Base-by-base conservation (phyloP, 1,140 invertebrate genomes). In the Lasioglossum baleicum region DNA sequence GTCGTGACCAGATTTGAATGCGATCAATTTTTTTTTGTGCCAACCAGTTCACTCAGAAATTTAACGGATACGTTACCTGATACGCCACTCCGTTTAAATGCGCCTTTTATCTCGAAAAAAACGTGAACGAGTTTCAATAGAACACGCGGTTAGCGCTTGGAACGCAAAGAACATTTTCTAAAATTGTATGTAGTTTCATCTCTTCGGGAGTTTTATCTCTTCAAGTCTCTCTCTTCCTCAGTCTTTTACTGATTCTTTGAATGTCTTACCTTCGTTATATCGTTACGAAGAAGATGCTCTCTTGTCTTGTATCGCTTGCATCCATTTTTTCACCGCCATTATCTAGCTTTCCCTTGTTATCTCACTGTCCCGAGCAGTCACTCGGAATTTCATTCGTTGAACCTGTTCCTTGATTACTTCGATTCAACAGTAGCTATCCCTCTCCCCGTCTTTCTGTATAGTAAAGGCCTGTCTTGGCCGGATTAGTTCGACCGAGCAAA, bases 141-240 rank as follows among this genome's bases (percentile, higher is more conserved):
- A 35, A 35, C 31, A 35, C 31, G 31, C 31, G 31, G 31, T 5
- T 5, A 35, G 35, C 35, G 35, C 35, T 35, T 35, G 5, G 1
- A 35, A 35, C 35, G 35, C 35, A 35, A 35, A 35, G 35, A 35
- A 35, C 35, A 35, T 5, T 35, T 35, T 35, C 35, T 35, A 35
- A 35, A 35, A 35, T 35, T 35, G 35, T 35, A 35, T 35, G 35
- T 35, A 35, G 35, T 42, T 58, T 72, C 48, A 31, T 42, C 60
- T 11, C 35, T 15, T 26, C 56, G 48, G 13, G 58, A 84, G 65
- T 65, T 74, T 84, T 84, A 81, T 53, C 44, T 76, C 60, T n/a
- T 7, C 4, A 15, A 13, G 61, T 65, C 26, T 26, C 26, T 26
- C 26, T 26, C 1, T 26, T 26, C 26, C 44, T 20, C 77, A 81